phyloP scores from a whole-genome alignment of 2,113 vertebrate species.

The Nymphicus hollandicus region DNA sequence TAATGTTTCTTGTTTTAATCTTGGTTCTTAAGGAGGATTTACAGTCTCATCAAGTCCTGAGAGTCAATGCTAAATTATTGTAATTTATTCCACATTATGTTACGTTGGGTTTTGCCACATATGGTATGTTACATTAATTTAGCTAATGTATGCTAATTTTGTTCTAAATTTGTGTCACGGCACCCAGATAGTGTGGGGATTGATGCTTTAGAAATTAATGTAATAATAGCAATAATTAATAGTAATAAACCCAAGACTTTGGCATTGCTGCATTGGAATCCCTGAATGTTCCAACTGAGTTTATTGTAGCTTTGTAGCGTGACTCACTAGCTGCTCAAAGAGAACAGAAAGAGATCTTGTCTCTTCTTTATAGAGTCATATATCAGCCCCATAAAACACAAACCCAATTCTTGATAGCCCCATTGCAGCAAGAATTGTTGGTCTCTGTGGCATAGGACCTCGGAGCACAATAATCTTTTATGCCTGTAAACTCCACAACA shows the following conservation, averaged over 20 bases:
- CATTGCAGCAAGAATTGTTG: neutral
- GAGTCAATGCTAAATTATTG: constrained; percentile 64
- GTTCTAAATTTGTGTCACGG: constrained; percentile 42
- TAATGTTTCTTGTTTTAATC: constrained; percentile 43
- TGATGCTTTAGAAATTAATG: constrained; percentile 53
- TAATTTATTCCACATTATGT: constrained; percentile 63
- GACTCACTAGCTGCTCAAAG: neutral
- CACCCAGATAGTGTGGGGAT: neutral
- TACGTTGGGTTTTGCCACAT: constrained; percentile 45
- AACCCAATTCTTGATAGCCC: neutral
- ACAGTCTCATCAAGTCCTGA: constrained; percentile 51
- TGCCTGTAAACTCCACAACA: neutral
- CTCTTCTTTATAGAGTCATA: neutral
- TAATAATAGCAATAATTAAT: constrained; percentile 60
- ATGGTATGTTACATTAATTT: constrained; percentile 60
- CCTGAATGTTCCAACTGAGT: neutral
- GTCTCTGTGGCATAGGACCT: neutral
- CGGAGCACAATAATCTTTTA: constrained; percentile 15
- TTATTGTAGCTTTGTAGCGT: neutral
- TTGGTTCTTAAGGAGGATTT: constrained; percentile 53
- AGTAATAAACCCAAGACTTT: neutral
- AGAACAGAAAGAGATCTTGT: neutral
- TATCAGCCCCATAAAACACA: constrained; percentile 37
- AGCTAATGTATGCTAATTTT: constrained; percentile 64
- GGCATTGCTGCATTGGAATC: neutral